Evolutionary conservation across 2,888 invertebrate species (phyloP).

Genomic region (Drosophila bunnanda): DNA sequence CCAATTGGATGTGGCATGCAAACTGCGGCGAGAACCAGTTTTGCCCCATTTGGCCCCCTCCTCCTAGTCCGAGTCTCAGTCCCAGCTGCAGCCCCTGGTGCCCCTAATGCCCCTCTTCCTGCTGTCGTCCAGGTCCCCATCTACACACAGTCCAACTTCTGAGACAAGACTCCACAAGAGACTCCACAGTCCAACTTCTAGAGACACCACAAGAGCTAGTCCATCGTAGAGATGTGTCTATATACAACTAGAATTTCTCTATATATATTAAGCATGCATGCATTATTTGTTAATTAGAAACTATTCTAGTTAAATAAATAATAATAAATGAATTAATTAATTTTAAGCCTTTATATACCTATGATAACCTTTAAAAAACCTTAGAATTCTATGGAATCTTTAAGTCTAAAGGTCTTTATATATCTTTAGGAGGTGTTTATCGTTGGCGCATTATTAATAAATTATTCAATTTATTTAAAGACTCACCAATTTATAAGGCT

Average conservation of each 20-base stretch:
- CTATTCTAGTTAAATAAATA: not conserved
- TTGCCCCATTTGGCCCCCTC: constrained; percentile 16
- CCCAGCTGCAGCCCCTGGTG: not conserved
- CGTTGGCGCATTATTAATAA: not conserved
- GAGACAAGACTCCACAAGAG: not conserved
- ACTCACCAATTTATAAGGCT: no score
- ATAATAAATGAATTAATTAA: not conserved
- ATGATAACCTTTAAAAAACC: no score
- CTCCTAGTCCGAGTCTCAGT: not conserved
- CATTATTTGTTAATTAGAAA: not conserved
- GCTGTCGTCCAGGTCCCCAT: not conserved
- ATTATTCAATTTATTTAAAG: not conserved
- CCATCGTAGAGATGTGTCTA: not conserved
- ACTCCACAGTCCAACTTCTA: no score
- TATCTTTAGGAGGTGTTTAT: no score
- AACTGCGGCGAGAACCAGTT: constrained; percentile 65
- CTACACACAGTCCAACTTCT: not conserved
- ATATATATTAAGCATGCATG: no score
- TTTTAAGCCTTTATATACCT: no score
- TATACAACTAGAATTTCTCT: no score
- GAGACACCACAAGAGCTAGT: no score
- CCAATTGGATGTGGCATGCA: constrained; percentile 64
- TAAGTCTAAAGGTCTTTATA: no score
- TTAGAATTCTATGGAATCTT: no score
- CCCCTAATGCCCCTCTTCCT: not conserved